These are phyloP conservation scores for Unio pictorum DNA, from an alignment of 2,888 invertebrate species.

Conservation along the genomic window DNA sequence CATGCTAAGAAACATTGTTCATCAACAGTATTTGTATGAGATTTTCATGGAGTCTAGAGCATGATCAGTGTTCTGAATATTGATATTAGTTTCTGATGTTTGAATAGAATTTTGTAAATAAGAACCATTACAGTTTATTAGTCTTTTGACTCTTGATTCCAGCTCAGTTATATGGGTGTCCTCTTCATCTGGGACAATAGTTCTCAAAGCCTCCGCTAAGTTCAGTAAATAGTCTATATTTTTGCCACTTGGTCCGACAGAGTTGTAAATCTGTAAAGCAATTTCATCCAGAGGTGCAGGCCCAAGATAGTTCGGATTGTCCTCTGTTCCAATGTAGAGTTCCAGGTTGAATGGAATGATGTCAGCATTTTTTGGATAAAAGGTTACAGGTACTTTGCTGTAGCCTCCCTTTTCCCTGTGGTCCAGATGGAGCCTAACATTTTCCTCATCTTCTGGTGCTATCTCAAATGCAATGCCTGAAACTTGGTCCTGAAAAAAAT, in stretches of 20 bases:
- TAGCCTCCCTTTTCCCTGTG: slow-evolving; percentile 95
- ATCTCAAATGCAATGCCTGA: slow-evolving; percentile 96
- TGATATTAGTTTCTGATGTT: too few species aligned
- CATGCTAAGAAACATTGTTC: too few species aligned
- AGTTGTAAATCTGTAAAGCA: slow-evolving; percentile 82
- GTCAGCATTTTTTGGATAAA: slow-evolving; percentile 76
- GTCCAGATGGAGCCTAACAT: slow-evolving; percentile 87
- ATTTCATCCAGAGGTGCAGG: slow-evolving; percentile 84
- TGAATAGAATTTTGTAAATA: too few species aligned
- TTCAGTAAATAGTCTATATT: slow-evolving; percentile 94
- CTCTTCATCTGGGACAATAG: slow-evolving; percentile 78
- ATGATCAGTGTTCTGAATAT: too few species aligned
- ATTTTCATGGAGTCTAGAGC: too few species aligned
- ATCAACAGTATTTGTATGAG: too few species aligned
- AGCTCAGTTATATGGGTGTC: slow-evolving; percentile 86
- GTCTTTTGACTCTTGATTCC: slow-evolving; percentile 77
- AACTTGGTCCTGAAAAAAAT: slow-evolving; percentile 77
- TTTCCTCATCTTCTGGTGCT: slow-evolving; percentile 76
- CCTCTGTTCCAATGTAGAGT: slow-evolving; percentile 86
- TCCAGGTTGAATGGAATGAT: slow-evolving; percentile 78
- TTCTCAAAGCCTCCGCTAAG: slow-evolving; percentile 84
- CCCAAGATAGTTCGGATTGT: slow-evolving; percentile 87
- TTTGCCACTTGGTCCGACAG: slow-evolving; percentile 86
- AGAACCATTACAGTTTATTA: neutral
- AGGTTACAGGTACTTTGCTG: slow-evolving; percentile 79